These are phyloP conservation scores for Ursus arctos DNA, from an alignment of 2,113 vertebrate genomes.

Conservation along the genomic window DNA sequence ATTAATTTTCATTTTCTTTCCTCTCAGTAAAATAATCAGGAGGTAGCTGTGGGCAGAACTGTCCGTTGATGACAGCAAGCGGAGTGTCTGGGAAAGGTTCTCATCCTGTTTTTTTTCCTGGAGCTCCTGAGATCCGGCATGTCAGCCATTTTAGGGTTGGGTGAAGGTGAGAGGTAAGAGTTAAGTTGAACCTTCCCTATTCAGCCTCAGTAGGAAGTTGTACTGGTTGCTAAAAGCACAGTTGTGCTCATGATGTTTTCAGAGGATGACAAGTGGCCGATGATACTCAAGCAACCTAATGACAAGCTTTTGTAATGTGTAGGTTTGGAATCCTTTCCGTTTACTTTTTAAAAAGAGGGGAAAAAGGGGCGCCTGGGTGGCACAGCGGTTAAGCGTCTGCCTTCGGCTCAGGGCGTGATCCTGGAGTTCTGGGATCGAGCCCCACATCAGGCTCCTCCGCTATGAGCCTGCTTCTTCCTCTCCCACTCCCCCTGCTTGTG, in stretches of 20 bases:
- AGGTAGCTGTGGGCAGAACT: background rate
- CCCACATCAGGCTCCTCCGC: no score
- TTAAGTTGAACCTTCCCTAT: background rate
- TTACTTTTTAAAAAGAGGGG: background rate
- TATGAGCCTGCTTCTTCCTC: no score
- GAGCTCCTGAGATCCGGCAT: background rate
- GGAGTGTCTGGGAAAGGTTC: background rate
- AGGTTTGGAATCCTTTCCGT: background rate
- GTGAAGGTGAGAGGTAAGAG: background rate
- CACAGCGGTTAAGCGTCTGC: no score
- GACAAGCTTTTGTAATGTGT: background rate
- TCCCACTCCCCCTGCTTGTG: no score
- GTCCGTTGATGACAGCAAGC: background rate
- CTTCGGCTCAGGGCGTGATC: no score
- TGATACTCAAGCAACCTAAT: background rate
- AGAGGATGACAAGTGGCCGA: background rate
- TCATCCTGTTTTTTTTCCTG: background rate
- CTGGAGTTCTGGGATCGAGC: no score
- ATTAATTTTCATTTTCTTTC: background rate
- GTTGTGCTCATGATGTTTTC: background rate
- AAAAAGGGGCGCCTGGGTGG: no score
- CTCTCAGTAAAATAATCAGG: background rate
- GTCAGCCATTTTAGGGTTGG: background rate
- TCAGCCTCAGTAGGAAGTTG: background rate
- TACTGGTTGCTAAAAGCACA: background rate